Percentiles rank a stretch among this genome's conserved stretches.
Conservation (phyloP, 2,888 invertebrate species). For the Brenthis daphne region DNA sequence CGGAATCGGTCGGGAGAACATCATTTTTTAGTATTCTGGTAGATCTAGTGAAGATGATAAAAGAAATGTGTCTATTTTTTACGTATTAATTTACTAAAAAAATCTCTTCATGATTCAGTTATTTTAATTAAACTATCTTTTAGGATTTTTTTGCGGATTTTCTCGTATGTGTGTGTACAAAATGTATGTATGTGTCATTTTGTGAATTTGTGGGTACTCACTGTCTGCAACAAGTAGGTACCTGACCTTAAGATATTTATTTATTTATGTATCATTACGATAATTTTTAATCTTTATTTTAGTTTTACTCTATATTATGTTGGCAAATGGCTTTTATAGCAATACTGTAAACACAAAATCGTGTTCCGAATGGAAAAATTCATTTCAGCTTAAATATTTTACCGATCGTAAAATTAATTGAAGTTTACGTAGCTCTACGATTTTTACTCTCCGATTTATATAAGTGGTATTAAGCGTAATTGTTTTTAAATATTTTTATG, state of each 20-base stretch:
- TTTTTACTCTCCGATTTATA: slow-evolving; percentile 10
- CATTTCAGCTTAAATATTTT: slow-evolving; percentile 15
- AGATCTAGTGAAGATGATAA: slow-evolving; percentile 2
- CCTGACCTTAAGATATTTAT: too few species aligned
- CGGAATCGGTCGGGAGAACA: too few species aligned
- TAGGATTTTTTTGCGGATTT: too few species aligned
- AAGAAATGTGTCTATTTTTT: slow-evolving; percentile 7
- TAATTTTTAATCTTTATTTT: slow-evolving; percentile 7
- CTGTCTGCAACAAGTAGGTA: too few species aligned
- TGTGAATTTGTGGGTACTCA: too few species aligned
- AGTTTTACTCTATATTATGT: slow-evolving; percentile 6
- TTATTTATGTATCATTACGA: too few species aligned
- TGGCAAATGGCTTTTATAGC: slow-evolving; percentile 11
- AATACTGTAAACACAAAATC: slow-evolving; percentile 21
- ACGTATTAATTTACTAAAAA: background rate
- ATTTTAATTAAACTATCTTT: too few species aligned
- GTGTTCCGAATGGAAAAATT: slow-evolving; percentile 14
- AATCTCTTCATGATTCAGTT: too few species aligned
- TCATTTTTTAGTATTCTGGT: slow-evolving; percentile 21
- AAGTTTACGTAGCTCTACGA: slow-evolving; percentile 10
- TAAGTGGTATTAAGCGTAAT: slow-evolving; percentile 9
- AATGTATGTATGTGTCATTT: too few species aligned
- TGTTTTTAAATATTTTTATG: slow-evolving; percentile 2
- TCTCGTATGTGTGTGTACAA: too few species aligned
- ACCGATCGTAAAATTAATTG: slow-evolving; percentile 20